Evolutionary conservation across 2,113 vertebrate species (phyloP).

Genomic region (Rhinichthys klamathensis): DNA sequence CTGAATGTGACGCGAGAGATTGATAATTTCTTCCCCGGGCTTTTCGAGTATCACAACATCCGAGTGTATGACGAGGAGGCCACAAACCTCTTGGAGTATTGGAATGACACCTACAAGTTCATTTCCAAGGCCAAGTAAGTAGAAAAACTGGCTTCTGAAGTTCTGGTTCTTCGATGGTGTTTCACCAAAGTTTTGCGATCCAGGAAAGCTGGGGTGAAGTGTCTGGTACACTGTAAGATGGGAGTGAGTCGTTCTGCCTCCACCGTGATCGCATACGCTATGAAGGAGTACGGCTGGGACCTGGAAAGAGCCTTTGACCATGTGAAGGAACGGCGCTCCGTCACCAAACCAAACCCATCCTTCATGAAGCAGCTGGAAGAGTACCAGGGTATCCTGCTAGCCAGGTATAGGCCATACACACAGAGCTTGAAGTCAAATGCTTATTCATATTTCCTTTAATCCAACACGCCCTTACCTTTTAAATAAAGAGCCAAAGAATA

Average conservation of each 20-base stretch:
- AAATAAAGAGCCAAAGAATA: constrained; percentile 17
- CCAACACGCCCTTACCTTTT: constrained; percentile 4
- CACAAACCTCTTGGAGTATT: constrained; percentile 96
- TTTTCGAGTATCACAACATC: constrained; percentile 97
- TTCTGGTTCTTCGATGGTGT: neutral
- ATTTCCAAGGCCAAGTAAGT: constrained; percentile 98
- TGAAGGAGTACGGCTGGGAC: constrained; percentile 99
- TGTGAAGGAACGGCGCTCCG: constrained; percentile 89
- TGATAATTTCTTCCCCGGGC: constrained; percentile 97
- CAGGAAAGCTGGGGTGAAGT: constrained; percentile 94
- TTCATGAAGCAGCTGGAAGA: constrained; percentile 98
- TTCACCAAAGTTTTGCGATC: neutral
- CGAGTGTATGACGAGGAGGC: constrained; percentile 96
- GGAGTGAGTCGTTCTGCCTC: constrained; percentile 96
- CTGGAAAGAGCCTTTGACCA: constrained; percentile 91
- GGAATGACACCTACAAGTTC: constrained; percentile 99
- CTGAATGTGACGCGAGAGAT: constrained; percentile 97
- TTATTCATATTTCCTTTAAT: neutral
- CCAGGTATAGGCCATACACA: constrained; percentile 79
- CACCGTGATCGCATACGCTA: constrained; percentile 96
- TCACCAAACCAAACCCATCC: constrained; percentile 96
- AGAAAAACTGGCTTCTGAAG: neutral
- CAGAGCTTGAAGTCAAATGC: neutral
- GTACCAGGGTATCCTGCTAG: constrained; percentile 96
- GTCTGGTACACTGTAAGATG: constrained; percentile 99